Percentiles rank a stretch among this genome's conserved stretches.
phyloP scores from a whole-genome alignment of 1,140 invertebrate species.

The Matsumurasca onukii region DNA sequence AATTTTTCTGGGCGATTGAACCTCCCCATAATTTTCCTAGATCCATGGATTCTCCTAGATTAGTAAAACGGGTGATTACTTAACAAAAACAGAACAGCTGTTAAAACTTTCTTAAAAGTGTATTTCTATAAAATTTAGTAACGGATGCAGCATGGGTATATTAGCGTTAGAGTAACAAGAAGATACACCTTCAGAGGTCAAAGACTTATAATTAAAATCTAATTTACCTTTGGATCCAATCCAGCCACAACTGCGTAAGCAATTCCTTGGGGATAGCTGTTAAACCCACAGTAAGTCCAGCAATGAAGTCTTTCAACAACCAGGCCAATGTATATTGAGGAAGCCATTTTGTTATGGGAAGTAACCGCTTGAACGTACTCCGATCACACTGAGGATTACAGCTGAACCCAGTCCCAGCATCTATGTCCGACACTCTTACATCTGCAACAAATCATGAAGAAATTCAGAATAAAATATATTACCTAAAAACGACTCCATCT shows the following conservation, averaged over 20 bases:
- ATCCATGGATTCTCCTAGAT: no score
- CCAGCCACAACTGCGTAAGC: slow-evolving; percentile 76
- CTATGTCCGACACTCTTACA: neutral
- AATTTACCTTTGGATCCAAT: slow-evolving; percentile 63
- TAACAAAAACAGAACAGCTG: no score
- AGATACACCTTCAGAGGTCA: no score
- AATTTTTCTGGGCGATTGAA: no score
- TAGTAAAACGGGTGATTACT: no score
- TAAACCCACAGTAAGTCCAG: slow-evolving; percentile 59
- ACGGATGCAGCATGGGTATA: no score
- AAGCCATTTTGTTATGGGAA: slow-evolving; percentile 54
- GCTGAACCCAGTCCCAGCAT: neutral
- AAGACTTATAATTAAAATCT: slow-evolving; percentile 12
- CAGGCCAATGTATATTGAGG: slow-evolving; percentile 49
- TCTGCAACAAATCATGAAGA: neutral
- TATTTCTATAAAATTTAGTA: no score
- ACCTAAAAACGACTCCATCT: no score
- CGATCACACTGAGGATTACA: neutral
- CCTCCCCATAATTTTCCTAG: no score
- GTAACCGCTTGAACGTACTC: slow-evolving; percentile 36
- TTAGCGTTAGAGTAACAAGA: no score
- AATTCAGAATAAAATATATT: no score
- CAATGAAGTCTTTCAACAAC: slow-evolving; percentile 52
- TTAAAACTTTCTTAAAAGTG: no score
- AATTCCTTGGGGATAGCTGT: slow-evolving; percentile 68